Conservation (phyloP, 2,797 vertebrate species). For the Myripristis jacobus region DNA sequence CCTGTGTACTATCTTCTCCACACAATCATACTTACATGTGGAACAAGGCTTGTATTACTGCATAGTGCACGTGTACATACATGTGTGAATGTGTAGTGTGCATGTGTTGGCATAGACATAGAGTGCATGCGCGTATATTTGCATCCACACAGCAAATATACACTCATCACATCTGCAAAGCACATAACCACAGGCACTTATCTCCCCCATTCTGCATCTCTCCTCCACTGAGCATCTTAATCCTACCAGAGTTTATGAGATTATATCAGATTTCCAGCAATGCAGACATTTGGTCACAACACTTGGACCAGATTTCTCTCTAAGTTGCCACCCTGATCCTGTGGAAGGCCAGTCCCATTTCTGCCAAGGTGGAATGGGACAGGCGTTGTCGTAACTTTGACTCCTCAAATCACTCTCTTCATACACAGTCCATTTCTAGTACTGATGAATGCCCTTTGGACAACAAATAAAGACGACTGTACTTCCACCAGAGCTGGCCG, state of each 20-base stretch:
- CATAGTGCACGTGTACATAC: not conserved
- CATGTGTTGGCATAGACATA: not conserved
- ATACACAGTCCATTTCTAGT: not conserved
- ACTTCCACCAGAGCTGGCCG: not conserved
- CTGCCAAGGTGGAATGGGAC: too few relatives aligned
- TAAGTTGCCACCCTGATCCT: not conserved
- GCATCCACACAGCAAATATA: not conserved
- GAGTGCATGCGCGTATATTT: not conserved
- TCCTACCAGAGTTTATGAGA: not conserved
- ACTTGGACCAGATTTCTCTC: not conserved
- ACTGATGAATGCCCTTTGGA: not conserved
- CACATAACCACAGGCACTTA: not conserved
- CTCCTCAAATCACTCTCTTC: not conserved
- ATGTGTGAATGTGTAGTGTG: not conserved
- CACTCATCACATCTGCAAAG: not conserved
- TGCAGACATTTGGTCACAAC: not conserved
- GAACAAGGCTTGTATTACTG: conserved; percentile 4
- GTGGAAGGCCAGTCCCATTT: not conserved
- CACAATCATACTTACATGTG: conserved; percentile 26
- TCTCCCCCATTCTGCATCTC: not conserved
- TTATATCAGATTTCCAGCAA: not conserved
- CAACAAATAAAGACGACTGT: not conserved
- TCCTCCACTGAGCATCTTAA: not conserved
- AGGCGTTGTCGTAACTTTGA: not conserved
- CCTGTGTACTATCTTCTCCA: conserved; percentile 22